Evolutionary conservation across 2,888 invertebrate genomes (phyloP), one percentile per base, ranked within the genome.

Genomic region (Margaritifera margaritifera): DNA sequence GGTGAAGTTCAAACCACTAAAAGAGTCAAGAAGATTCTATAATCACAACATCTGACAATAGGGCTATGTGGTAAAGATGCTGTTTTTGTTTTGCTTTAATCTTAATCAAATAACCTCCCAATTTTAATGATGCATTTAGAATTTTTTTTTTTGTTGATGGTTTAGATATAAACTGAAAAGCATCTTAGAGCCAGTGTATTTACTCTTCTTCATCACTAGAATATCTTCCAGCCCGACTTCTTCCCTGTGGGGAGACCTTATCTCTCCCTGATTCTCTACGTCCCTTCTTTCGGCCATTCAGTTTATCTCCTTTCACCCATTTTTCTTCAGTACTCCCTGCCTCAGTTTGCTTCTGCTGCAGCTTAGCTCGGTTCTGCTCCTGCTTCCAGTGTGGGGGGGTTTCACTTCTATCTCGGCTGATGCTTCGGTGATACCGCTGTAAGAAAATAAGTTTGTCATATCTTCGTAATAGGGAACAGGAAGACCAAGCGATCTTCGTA

Each of bases 321-420:
- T 75, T 69, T 27, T 71, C 68, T 25, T 61, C 66, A 62, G 73
- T 69, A 42, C 60, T 69, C 42, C 62, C 60, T 20, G 62, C 68
- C 19, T 66, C 71, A 55, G 66, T 67, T 6, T n/a, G 55, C 15
- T 62, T 55, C 11, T 60, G 59, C 6, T 62, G 66, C 2, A 70
- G 67, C 53, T 68, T 64, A 20, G 66, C 51, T 15, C 80, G 69
- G 25, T 69, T 66, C 66, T 81, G 71, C 62, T 83, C 80, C 60
- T 73, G 76, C 57, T 95, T 93, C 98, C 98, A 98, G 90, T 98
- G 97, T 11, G 97, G 95, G 18, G 98, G 98, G 1, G 98, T 98
- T 50, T 93, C 93, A 84, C 97, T 97, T 66, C 96, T 63, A 18
- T 75, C 76, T 25, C 75, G 66, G 42, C 72, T 75, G 68, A 78